Conservation (phyloP, 2,888 invertebrate genomes). For the Hedychridium roseum region DNA sequence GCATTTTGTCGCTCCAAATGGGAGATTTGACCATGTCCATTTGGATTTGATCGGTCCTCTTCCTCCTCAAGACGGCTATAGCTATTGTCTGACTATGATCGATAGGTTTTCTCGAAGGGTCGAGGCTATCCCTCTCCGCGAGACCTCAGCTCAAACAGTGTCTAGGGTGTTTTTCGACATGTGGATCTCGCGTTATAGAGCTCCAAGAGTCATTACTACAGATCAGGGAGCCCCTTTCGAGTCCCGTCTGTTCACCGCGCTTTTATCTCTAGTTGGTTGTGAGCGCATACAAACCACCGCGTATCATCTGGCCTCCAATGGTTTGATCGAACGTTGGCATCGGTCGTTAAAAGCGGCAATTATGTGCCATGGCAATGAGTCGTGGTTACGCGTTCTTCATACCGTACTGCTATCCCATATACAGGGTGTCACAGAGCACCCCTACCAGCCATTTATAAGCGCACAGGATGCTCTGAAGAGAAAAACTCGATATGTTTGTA, state of each 20-base stretch:
- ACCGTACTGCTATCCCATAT: too few species aligned
- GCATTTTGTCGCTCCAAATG: not conserved
- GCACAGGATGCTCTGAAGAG: too few species aligned
- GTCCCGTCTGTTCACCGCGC: constrained; percentile 26
- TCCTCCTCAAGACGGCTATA: not conserved
- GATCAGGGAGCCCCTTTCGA: constrained; percentile 47
- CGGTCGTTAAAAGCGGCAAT: constrained; percentile 46
- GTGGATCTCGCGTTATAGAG: constrained; percentile 49
- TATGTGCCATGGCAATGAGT: constrained; percentile 25
- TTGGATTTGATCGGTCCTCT: not conserved
- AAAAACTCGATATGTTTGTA: too few species aligned
- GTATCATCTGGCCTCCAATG: constrained; percentile 35
- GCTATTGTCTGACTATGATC: constrained; percentile 45
- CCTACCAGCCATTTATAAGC: too few species aligned
- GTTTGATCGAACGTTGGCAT: constrained; percentile 43
- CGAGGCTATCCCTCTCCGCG: constrained; percentile 42
- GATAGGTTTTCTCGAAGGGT: too few species aligned
- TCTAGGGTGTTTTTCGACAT: constrained; percentile 31
- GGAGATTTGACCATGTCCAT: not conserved
- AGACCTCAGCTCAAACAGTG: constrained; percentile 41
- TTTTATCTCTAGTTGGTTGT: constrained; percentile 24
- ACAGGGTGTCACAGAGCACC: too few species aligned
- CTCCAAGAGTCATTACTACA: constrained; percentile 39
- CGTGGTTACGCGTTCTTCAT: too few species aligned
- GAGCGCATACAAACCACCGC: constrained; percentile 26